Percentiles rank a stretch among this genome's conserved stretches.
These are phyloP conservation scores for Chaetodon auriga DNA, from an alignment of 2,113 vertebrate species.

Conservation along the genomic window DNA sequence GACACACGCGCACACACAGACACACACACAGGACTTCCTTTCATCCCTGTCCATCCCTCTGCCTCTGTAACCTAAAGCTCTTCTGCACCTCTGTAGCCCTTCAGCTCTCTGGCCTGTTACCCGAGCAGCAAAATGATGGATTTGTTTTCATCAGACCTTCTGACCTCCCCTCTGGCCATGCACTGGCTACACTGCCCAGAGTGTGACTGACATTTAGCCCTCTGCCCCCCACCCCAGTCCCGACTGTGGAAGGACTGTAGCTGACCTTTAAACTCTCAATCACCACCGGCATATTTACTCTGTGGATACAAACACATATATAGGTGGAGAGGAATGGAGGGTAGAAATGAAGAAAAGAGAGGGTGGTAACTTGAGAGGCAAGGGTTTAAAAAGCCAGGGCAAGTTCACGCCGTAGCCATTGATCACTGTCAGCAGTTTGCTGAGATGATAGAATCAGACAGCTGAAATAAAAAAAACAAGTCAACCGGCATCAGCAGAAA, in stretches of 20 bases:
- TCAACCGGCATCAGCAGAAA: background rate
- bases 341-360: constrained; percentile 13
- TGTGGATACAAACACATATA: constrained; percentile 60
- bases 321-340: background rate
- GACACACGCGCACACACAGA: background rate
- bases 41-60: constrained; percentile 46
- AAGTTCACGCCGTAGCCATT: constrained; percentile 35
- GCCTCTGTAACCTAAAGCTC: constrained; percentile 37
- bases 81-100: constrained; percentile 36
- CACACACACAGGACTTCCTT: constrained; percentile 28
- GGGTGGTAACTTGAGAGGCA: constrained; percentile 6
- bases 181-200: constrained; percentile 28
- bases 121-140: constrained; percentile 73
- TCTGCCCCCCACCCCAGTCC: background rate
- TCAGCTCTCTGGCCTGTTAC: constrained; percentile 52
- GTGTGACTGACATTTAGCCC: constrained; percentile 69
- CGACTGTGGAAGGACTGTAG: constrained; percentile 44
- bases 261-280: constrained; percentile 71
- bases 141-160: constrained; percentile 76
- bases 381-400: constrained; percentile 29
- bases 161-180: constrained; percentile 65
- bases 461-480: constrained; percentile 7
- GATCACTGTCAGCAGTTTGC: constrained; percentile 53
- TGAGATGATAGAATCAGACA: constrained; percentile 29
- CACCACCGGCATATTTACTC: constrained; percentile 57